Base-by-base conservation (phyloP, 2,113 vertebrate species). In the Psettodes erumei region DNA sequence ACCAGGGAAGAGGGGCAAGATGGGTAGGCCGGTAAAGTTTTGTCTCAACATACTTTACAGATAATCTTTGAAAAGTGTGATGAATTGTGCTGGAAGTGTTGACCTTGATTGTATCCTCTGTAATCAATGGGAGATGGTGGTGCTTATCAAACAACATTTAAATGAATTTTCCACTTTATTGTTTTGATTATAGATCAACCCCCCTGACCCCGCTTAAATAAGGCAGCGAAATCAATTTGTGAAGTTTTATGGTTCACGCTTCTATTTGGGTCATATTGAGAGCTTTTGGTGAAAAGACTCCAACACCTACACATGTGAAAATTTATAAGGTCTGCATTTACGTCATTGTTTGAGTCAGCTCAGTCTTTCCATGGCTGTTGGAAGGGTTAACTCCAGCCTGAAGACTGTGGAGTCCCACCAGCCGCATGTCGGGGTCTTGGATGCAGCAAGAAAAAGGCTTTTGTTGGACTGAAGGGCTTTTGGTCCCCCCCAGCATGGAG, bases 21-120 rank as follows among this genome's bases (percentile, higher is more conserved):
- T 98, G 97, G 98, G 98, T 99, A 99, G 97, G 97, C 97, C 97
- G 98, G 98, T 99, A 99, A 99, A 99, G 98, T 98, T 99, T 99
- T 99, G 96, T 96, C 96, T 96, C 95, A 92, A 92, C 92, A 94
- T 95, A 91, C 92, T 95, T 91, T 94, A 91, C 91, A 93, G 90
- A 92, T 80, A 87, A 91, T 84, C 59, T 75, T 89, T 87, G n/a
- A 60, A 71, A 79, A 75, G 59, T 90, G 81, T 91, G 69, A 85
- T 87, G 58, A 82, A 73, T 30, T 91, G 75, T 91, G 68, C 15
- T 67, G 19, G 5, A 32, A 28, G 3, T 61, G 32, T 13, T 25
- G 35, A 45, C 23, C 45, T 66, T 33, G n/a, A 80, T 50, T 48
- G 55, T 47, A 21, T 42, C 3, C 5, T 23, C 13, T 67, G 35